Evolutionary conservation across 2,888 invertebrate genomes (phyloP).

Genomic region (Taenaris catops): DNA sequence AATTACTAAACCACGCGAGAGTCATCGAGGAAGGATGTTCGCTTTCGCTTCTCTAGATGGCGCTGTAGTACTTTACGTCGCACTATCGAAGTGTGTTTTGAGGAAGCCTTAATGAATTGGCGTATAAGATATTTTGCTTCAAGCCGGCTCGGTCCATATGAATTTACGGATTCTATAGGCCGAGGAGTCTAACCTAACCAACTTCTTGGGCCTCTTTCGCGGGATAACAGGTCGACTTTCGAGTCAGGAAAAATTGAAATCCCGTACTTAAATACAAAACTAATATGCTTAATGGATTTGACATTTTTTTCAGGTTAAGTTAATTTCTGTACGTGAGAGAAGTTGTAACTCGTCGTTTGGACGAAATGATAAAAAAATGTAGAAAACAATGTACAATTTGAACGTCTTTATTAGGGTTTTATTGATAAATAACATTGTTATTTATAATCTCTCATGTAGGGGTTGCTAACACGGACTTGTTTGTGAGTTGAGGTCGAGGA

Average conservation of each 20-base stretch:
- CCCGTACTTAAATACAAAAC: conserved; percentile 33
- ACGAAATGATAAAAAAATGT: no score
- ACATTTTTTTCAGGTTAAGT: conserved; percentile 1
- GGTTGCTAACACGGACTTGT: no score
- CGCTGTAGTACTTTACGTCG: conserved; percentile 12
- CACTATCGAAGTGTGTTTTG: conserved; percentile 9
- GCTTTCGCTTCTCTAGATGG: conserved; percentile 14
- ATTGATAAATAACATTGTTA: no score
- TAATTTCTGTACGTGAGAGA: no score
- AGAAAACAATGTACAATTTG: no score
- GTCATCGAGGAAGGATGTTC: no score
- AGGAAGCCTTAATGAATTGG: not conserved
- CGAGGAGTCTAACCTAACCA: conserved; percentile 77
- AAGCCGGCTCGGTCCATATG: conserved; percentile 87
- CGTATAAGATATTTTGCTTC: conserved; percentile 45
- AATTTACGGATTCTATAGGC: conserved; percentile 83
- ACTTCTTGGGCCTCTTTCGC: conserved; percentile 72
- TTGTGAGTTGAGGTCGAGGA: no score
- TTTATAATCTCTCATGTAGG: no score
- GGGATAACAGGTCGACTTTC: conserved; percentile 67
- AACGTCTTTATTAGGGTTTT: no score
- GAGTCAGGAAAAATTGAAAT: conserved; percentile 73
- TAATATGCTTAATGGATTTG: no score
- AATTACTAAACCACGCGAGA: no score
- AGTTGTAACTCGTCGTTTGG: no score